Percentiles rank a stretch among this genome's conserved stretches.
Conservation (phyloP, 2,797 vertebrate genomes). For the Aselliscus stoliczkanus region DNA sequence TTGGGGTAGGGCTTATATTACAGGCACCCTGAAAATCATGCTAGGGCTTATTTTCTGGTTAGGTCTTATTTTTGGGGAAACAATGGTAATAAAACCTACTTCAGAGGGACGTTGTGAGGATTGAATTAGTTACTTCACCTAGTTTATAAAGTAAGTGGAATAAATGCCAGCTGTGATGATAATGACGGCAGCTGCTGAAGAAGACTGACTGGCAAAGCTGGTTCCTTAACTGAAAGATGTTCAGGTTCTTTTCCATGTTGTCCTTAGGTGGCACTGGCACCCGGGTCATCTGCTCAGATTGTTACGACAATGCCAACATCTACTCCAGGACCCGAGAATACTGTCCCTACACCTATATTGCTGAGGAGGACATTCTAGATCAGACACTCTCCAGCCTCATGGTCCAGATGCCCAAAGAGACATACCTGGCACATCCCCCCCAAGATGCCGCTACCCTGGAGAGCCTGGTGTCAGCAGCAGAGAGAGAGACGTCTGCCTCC, state of each 20-base stretch:
- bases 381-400: constrained; percentile 84
- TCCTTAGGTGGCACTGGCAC: constrained; percentile 79
- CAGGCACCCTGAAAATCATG: no score
- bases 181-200: neutral
- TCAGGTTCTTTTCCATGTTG: neutral
- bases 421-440: constrained; percentile 74
- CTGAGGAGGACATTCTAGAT: constrained; percentile 90
- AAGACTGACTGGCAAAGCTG: neutral
- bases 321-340: constrained; percentile 93
- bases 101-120: neutral
- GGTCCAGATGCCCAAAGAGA: constrained; percentile 83
- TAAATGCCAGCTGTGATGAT: neutral
- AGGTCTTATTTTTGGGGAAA: no score
- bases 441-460: constrained; percentile 81
- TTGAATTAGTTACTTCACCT: neutral
- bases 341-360: constrained; percentile 92
- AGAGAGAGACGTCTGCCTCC: constrained; percentile 83
- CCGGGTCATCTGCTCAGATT: constrained; percentile 95
- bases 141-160: neutral
- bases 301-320: constrained; percentile 97
- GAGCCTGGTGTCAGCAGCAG: constrained; percentile 77
- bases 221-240: neutral
- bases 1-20: no score
- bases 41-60: no score
- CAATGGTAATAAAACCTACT: neutral